Evolutionary conservation across 2,797 vertebrate genomes (phyloP).

Genomic region (Melopsittacus undulatus): DNA sequence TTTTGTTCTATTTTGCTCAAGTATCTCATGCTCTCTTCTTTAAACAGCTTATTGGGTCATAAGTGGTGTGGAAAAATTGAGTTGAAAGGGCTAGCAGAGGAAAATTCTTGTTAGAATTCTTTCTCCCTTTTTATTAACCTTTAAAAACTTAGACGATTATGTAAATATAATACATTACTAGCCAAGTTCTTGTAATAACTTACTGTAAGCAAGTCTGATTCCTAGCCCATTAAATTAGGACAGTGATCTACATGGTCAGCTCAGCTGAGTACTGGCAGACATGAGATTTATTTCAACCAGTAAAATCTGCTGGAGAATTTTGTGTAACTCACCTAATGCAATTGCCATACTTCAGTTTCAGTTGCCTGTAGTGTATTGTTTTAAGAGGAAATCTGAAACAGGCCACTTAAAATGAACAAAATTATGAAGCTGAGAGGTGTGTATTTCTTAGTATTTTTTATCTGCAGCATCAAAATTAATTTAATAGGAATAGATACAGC

Average conservation of each 20-base stretch:
- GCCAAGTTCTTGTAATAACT: not conserved
- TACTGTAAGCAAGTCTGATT: not conserved
- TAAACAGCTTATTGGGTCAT: not conserved
- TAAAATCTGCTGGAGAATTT: not conserved
- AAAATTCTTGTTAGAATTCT: not conserved
- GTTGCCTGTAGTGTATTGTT: not conserved
- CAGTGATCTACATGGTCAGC: not conserved
- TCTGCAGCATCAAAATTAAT: not conserved
- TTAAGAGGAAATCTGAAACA: not conserved
- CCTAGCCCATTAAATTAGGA: not conserved
- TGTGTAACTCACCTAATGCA: not conserved
- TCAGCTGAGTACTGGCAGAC: not conserved
- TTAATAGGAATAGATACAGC: not conserved
- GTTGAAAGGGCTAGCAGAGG: not conserved
- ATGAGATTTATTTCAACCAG: not conserved
- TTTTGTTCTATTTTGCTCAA: not conserved
- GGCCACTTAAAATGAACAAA: not conserved
- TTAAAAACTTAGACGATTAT: not conserved
- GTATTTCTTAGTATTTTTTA: not conserved
- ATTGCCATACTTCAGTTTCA: not conserved
- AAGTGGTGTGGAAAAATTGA: not conserved
- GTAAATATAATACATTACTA: not conserved
- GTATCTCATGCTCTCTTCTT: not conserved
- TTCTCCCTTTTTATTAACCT: not conserved
- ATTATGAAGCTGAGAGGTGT: not conserved